phyloP scores from a whole-genome alignment of 2,888 invertebrate species.

The Brachyopa scutellaris region DNA sequence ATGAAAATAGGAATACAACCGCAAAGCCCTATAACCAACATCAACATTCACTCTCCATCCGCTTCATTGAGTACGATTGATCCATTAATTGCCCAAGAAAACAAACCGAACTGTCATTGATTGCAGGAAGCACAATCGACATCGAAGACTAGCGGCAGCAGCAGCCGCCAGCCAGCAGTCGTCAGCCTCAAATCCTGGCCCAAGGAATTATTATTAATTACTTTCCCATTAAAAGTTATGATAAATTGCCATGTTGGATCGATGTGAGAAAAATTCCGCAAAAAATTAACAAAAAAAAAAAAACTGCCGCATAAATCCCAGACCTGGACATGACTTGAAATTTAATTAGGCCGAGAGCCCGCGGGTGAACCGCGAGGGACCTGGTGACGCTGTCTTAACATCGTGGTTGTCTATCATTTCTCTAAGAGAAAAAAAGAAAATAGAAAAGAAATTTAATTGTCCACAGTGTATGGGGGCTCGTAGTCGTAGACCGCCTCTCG shows the following conservation, averaged over 20 bases:
- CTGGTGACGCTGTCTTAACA: constrained; percentile 35
- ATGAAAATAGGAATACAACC: constrained; percentile 39
- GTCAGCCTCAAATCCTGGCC: constrained; percentile 50
- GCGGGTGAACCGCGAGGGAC: constrained; percentile 42
- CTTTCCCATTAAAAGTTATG: constrained; percentile 72
- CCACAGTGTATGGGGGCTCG: constrained; percentile 40
- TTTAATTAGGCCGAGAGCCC: constrained; percentile 61
- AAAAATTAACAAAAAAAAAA: constrained; percentile 15
- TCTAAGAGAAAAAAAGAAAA: constrained; percentile 31
- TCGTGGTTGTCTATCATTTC: constrained; percentile 66
- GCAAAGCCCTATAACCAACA: not conserved
- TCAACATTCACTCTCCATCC: constrained; percentile 35
- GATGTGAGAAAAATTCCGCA: constrained; percentile 67
- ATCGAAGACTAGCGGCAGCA: constrained; percentile 26
- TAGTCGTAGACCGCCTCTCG: constrained; percentile 30
- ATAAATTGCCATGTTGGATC: constrained; percentile 65
- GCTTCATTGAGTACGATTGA: constrained; percentile 59
- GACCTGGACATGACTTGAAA: constrained; percentile 70
- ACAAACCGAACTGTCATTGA: constrained; percentile 50
- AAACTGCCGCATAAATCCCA: constrained; percentile 64
- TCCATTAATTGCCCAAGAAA: constrained; percentile 65
- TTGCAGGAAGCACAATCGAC: constrained; percentile 60
- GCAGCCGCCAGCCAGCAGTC: constrained; percentile 27
- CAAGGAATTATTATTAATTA: constrained; percentile 71
- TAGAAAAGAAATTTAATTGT: constrained; percentile 71